These are phyloP conservation scores for Drosophila quadrilineata DNA, from an alignment of 1,140 invertebrate species.

Conservation along the genomic window DNA sequence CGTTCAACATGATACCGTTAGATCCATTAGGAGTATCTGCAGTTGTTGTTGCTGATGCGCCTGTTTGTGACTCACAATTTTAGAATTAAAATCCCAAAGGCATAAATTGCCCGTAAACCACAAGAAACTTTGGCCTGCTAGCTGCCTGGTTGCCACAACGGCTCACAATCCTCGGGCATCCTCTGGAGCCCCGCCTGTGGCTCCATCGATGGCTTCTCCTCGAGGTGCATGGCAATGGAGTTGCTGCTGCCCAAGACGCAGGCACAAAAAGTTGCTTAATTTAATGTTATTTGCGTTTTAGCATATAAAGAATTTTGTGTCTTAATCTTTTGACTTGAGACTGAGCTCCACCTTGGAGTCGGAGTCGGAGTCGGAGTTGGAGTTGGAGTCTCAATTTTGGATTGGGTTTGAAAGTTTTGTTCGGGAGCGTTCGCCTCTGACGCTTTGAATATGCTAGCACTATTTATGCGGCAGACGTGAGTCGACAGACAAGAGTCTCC, in stretches of 20 bases:
- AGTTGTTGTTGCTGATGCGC: conserved; percentile 14
- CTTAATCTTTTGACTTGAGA: conserved; percentile 81
- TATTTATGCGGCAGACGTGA: conserved; percentile 78
- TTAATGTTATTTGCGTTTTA: conserved; percentile 81
- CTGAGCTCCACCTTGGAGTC: too few species aligned
- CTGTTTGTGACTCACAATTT: conserved; percentile 77
- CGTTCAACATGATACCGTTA: conserved; percentile 51
- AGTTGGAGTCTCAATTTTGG: too few species aligned
- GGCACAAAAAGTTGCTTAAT: conserved; percentile 79
- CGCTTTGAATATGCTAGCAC: conserved; percentile 75
- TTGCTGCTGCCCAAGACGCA: conserved; percentile 36
- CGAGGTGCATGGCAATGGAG: conserved; percentile 16
- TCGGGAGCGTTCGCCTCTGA: conserved; percentile 43
- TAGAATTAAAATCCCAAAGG: conserved; percentile 73
- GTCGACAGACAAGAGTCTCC: conserved; percentile 11
- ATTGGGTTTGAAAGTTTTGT: too few species aligned
- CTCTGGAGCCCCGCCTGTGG: too few species aligned
- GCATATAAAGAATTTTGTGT: conserved; percentile 81
- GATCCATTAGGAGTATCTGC: conserved; percentile 53
- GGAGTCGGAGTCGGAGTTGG: too few species aligned
- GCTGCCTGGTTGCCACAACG: conserved; percentile 7
- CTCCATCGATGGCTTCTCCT: conserved; percentile 37
- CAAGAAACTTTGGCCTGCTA: conserved; percentile 71
- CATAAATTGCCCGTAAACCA: conserved; percentile 76
- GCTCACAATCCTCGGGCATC: too few species aligned